phyloP scores from a whole-genome alignment of 2,797 vertebrate genomes.

The Catostomus latipinnis region DNA sequence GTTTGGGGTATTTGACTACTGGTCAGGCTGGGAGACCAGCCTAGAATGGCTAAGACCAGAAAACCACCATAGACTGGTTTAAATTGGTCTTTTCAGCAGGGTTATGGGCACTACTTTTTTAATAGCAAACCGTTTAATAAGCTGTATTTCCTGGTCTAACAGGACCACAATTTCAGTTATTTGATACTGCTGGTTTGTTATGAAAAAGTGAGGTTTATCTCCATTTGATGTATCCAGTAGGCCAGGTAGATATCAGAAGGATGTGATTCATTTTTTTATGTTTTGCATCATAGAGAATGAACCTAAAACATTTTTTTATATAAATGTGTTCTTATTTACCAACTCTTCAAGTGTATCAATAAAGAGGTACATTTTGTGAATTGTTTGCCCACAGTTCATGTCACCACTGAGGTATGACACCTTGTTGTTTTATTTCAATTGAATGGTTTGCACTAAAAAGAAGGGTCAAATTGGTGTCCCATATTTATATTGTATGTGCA shows the following conservation, averaged over 20 bases:
- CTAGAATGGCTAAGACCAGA: too few species aligned
- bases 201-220: background rate
- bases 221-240: background rate
- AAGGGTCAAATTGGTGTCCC: slow-evolving; percentile 21
- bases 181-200: background rate
- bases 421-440: slow-evolving; percentile 29
- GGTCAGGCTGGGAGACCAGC: too few species aligned
- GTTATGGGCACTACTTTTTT: background rate
- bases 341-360: slow-evolving; percentile 5
- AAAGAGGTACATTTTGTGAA: slow-evolving; percentile 28
- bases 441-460: slow-evolving; percentile 33
- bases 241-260: background rate
- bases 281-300: background rate
- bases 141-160: too few species aligned
- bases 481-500: slow-evolving; percentile 31
- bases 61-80: too few species aligned
- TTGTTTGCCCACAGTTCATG: slow-evolving; percentile 19
- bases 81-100: too few species aligned
- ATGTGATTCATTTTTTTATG: background rate
- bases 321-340: slow-evolving; percentile 2
- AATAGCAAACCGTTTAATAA: background rate
- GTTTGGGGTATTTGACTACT: too few species aligned
- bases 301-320: background rate
- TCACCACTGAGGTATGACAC: slow-evolving; percentile 8
- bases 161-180: background rate